phyloP scores from a whole-genome alignment of 2,888 invertebrate genomes.

The Cataglyphis albicans region DNA sequence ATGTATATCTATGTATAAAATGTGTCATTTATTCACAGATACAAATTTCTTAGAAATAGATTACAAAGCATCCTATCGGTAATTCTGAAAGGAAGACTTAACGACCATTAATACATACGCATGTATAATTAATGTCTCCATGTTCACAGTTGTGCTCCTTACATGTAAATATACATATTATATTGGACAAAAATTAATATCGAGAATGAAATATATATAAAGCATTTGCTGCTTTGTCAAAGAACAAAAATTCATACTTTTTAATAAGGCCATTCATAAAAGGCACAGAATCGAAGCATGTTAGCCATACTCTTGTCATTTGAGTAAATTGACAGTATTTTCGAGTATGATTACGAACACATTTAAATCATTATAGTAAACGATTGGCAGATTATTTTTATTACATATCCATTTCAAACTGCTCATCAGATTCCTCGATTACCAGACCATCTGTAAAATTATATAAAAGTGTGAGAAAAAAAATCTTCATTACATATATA shows the following conservation, averaged over 20 bases:
- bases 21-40: constrained; percentile 64
- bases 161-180: constrained; percentile 30
- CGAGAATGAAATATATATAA: constrained; percentile 47
- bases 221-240: constrained; percentile 45
- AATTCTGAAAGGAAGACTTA: constrained; percentile 47
- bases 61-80: constrained; percentile 69
- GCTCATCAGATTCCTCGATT: constrained; percentile 84
- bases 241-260: constrained; percentile 54
- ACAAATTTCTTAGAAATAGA: constrained; percentile 67
- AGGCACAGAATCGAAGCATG: constrained; percentile 53
- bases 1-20: constrained; percentile 46
- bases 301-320: constrained; percentile 43
- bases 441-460: constrained; percentile 77
- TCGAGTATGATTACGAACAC: constrained; percentile 71
- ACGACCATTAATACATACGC: neutral
- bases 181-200: constrained; percentile 32
- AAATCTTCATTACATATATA: neutral
- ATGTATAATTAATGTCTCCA: neutral
- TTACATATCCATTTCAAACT: constrained; percentile 87
- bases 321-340: constrained; percentile 44
- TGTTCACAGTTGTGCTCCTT: neutral
- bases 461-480: constrained; percentile 30
- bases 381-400: constrained; percentile 42
- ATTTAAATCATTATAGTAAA: constrained; percentile 73
- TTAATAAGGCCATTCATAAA: constrained; percentile 48